Evolutionary conservation across 1,140 invertebrate genomes (phyloP).

Genomic region (Papilio dardanus): DNA sequence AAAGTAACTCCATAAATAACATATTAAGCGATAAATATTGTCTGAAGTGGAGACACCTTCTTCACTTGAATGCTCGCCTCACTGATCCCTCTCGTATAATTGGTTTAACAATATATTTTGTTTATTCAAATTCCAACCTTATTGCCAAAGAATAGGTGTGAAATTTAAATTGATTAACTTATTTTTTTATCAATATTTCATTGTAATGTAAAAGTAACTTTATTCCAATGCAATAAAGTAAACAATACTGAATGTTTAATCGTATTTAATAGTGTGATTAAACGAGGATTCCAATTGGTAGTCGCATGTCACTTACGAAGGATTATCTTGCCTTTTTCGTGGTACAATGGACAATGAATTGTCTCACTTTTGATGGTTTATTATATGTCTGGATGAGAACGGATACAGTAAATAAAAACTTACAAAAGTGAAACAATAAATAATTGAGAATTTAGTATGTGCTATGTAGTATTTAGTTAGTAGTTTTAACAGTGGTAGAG

Average conservation of each 20-base stretch:
- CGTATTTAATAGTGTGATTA: neutral
- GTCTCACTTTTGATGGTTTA: slow-evolving; percentile 24
- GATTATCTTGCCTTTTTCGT: slow-evolving; percentile 32
- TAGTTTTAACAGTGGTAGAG: too few relatives aligned
- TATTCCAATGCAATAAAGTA: neutral
- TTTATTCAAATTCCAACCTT: slow-evolving; percentile 13
- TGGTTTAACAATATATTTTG: neutral
- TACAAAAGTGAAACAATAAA: too few relatives aligned
- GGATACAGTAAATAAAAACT: neutral
- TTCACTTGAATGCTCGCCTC: slow-evolving; percentile 19
- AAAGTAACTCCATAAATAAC: slow-evolving; percentile 29
- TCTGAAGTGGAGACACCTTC: neutral
- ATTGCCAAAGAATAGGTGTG: neutral
- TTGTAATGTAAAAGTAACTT: neutral
- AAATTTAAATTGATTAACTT: neutral
- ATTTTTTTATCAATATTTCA: neutral
- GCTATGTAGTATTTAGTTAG: too few relatives aligned
- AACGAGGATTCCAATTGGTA: slow-evolving; percentile 18
- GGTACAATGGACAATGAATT: slow-evolving; percentile 32
- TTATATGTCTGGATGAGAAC: neutral
- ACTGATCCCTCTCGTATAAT: slow-evolving; percentile 13
- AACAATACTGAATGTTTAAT: neutral
- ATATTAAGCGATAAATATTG: slow-evolving; percentile 34
- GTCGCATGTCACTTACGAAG: slow-evolving; percentile 34
- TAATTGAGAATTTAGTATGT: too few relatives aligned